These are phyloP conservation scores for Grammomys dolichurus DNA, from an alignment of 2,113 vertebrate species.

Conservation along the genomic window DNA sequence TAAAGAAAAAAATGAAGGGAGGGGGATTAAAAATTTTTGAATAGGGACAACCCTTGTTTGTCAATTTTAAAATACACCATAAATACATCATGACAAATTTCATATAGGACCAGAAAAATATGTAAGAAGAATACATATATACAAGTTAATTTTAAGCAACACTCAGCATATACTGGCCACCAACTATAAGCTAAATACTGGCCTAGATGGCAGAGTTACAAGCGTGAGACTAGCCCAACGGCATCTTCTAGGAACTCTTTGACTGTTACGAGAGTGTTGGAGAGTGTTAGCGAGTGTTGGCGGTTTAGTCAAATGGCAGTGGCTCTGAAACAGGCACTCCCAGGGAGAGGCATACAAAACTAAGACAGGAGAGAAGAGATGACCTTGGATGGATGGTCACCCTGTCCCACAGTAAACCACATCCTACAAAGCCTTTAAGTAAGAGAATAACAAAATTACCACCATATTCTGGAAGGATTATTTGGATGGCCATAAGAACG, in stretches of 20 bases:
- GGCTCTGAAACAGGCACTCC: neutral
- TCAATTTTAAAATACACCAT: constrained; percentile 29
- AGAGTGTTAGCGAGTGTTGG: neutral
- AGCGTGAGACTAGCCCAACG: neutral
- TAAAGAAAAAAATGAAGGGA: neutral
- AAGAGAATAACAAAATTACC: constrained; percentile 3
- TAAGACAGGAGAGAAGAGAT: neutral
- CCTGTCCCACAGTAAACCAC: neutral
- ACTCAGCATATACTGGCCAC: neutral
- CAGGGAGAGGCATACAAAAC: neutral
- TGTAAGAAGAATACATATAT: neutral
- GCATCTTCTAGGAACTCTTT: neutral
- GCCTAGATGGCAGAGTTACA: neutral
- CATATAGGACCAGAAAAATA: neutral
- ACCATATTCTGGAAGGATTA: neutral
- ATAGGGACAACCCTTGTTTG: neutral
- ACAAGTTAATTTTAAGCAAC: neutral
- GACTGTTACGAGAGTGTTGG: neutral
- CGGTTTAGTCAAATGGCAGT: neutral
- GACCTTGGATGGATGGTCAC: neutral
- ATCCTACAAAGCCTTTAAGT: neutral
- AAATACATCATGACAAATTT: neutral
- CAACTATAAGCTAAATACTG: neutral
- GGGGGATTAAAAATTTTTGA: neutral
- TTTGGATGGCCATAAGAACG: neutral